Evolutionary conservation across 2,888 invertebrate genomes (phyloP).

Genomic region (Cyclophora albipunctata): DNA sequence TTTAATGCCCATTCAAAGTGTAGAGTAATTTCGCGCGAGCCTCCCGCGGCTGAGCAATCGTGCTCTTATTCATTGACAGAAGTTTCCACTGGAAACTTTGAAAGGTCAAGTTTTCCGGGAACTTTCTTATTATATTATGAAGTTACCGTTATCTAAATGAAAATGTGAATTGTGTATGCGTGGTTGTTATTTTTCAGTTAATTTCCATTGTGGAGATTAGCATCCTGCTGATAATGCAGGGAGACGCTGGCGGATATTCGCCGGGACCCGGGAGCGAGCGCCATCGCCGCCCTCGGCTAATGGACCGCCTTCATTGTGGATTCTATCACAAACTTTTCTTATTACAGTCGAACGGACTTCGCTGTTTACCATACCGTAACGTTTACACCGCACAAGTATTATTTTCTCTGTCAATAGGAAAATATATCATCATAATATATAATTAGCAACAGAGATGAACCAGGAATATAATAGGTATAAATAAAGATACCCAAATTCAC

Average conservation of each 20-base stretch:
- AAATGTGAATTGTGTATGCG: slow-evolving; percentile 24
- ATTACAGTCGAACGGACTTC: slow-evolving; percentile 23
- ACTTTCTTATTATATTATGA: slow-evolving; percentile 27
- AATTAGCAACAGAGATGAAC: too few relatives aligned
- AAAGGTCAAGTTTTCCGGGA: slow-evolving; percentile 26
- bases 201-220: slow-evolving; percentile 54
- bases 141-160: slow-evolving; percentile 28
- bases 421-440: too few relatives aligned
- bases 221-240: slow-evolving; percentile 41
- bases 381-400: not conserved
- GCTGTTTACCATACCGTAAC: not conserved
- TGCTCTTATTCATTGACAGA: slow-evolving; percentile 20
- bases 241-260: slow-evolving; percentile 44
- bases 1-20: slow-evolving; percentile 21
- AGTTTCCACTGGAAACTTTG: slow-evolving; percentile 25
- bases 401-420: too few relatives aligned
- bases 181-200: slow-evolving; percentile 31
- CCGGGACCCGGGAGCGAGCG: slow-evolving; percentile 26
- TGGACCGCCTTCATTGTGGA: slow-evolving; percentile 28
- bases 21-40: slow-evolving; percentile 17
- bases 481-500: too few relatives aligned
- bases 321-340: slow-evolving; percentile 33
- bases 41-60: slow-evolving; percentile 18
- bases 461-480: too few relatives aligned
- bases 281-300: slow-evolving; percentile 34